Base-by-base conservation (phyloP, 2,888 invertebrate species). In the Fragum whitleyi region DNA sequence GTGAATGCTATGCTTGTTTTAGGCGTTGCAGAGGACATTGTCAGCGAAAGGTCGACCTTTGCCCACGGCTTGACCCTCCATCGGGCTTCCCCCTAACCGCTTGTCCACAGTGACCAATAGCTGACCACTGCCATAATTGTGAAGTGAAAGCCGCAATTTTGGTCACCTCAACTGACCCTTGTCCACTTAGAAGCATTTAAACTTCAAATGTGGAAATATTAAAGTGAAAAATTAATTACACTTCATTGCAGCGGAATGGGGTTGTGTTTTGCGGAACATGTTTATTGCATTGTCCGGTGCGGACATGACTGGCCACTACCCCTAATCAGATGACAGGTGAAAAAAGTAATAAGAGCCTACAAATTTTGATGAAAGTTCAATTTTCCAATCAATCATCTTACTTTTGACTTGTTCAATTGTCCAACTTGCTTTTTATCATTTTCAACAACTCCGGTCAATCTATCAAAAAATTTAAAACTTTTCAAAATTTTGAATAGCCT, bases 161-260 rank as follows among this genome's bases (percentile, higher is more conserved):
- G 79, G 76, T 82, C 77, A 85, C 81, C 81, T 69, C 47, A 72
- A 68, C 39, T 80, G 85, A 85, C 81, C 85, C 76, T 70, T 76
- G 81, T 62, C 80, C 79, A 80, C 79, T 85, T 76, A 71, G 61
- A 77, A 79, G 59, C 67, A 51, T 77, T 79, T 65, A 62, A 76
- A 77, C 65, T 77, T 78, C 61, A 72, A 79, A 79, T 61, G 62
- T 69, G 74, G 77, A 76, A 74, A 80, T 65, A 65, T 82, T 77
- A 77, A 77, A 85, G 85, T 77, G 85, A 85, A 85, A 82, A 82
- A 85, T 85, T 85, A 85, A 85, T 85, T 79, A 79, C 78, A 82
- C 67, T 77, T 47, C 65, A 77, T 57, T 79, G 67, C 61, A 77
- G 39, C 26, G 65, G 42, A 39, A 42, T 65, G 21, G 65, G 42